Evolutionary conservation across 2,888 invertebrate genomes (phyloP).

Genomic region (Sylvicola cinctus): DNA sequence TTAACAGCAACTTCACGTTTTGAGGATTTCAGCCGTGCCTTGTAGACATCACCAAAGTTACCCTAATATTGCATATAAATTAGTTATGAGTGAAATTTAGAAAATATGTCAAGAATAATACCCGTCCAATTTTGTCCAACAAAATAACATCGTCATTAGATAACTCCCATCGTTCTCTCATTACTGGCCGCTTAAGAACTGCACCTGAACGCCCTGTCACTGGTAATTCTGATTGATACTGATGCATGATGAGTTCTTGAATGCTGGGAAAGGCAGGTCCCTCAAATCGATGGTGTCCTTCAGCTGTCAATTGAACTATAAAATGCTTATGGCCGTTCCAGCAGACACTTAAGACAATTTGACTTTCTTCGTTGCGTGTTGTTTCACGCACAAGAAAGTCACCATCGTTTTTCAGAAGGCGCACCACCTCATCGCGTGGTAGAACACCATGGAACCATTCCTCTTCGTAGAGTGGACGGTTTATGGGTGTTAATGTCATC

Average conservation of each 20-base stretch:
- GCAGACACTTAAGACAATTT: slow-evolving; percentile 83
- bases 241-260: slow-evolving; percentile 75
- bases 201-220: slow-evolving; percentile 88
- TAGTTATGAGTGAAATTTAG: slow-evolving; percentile 3
- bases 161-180: slow-evolving; percentile 83
- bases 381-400: slow-evolving; percentile 90
- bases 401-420: slow-evolving; percentile 75
- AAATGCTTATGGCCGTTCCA: slow-evolving; percentile 96
- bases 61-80: slow-evolving; percentile 37
- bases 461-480: slow-evolving; percentile 64
- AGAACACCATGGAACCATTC: slow-evolving; percentile 96
- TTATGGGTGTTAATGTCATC: slow-evolving; percentile 28
- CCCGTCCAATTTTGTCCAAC: slow-evolving; percentile 83
- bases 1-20: slow-evolving; percentile 86
- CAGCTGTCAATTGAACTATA: slow-evolving; percentile 84
- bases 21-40: slow-evolving; percentile 64
- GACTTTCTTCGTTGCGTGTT: slow-evolving; percentile 73
- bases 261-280: slow-evolving; percentile 87
- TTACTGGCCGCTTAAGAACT: slow-evolving; percentile 65
- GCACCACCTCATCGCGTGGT: slow-evolving; percentile 86
- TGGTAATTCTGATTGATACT: slow-evolving; percentile 64
- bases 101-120: slow-evolving; percentile 21
- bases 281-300: slow-evolving; percentile 85
- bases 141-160: slow-evolving; percentile 88
- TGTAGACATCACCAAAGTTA: slow-evolving; percentile 94